These are phyloP conservation scores for Clupea harengus DNA, from an alignment of 2,113 vertebrate genomes.

Conservation along the genomic window DNA sequence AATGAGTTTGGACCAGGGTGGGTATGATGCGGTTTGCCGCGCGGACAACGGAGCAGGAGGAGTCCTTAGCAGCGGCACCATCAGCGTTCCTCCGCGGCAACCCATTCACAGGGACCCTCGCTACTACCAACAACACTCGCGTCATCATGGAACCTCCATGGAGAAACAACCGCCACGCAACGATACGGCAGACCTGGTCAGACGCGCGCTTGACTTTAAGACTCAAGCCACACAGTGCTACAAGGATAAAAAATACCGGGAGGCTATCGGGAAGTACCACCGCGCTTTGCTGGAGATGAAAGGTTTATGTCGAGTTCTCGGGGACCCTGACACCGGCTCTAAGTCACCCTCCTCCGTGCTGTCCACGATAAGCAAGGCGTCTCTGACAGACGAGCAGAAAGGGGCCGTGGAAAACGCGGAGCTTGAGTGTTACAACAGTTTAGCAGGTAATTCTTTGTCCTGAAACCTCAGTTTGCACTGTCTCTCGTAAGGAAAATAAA, in stretches of 20 bases:
- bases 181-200: slow-evolving; percentile 79
- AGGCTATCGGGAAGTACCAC: slow-evolving; percentile 98
- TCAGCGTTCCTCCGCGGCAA: slow-evolving; percentile 25
- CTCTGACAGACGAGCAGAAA: slow-evolving; percentile 88
- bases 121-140: slow-evolving; percentile 48
- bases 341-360: slow-evolving; percentile 65
- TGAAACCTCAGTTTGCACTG: not conserved
- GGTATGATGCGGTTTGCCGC: slow-evolving; percentile 54
- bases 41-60: slow-evolving; percentile 44
- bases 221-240: slow-evolving; percentile 94
- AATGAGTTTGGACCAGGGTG: slow-evolving; percentile 48
- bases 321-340: slow-evolving; percentile 71
- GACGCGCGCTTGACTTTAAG: slow-evolving; percentile 91
- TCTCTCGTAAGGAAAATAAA: not conserved
- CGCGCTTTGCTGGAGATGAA: slow-evolving; percentile 95
- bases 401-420: slow-evolving; percentile 89
- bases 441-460: slow-evolving; percentile 82
- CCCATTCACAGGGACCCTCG: slow-evolving; percentile 58
- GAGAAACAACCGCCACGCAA: slow-evolving; percentile 64
- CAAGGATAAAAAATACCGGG: slow-evolving; percentile 98
- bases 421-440: slow-evolving; percentile 97
- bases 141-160: slow-evolving; percentile 61
- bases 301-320: slow-evolving; percentile 80
- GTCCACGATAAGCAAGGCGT: slow-evolving; percentile 64
- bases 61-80: slow-evolving; percentile 3